Evolutionary conservation across 2,797 vertebrate species (phyloP).

Genomic region (Siniperca obscura): DNA sequence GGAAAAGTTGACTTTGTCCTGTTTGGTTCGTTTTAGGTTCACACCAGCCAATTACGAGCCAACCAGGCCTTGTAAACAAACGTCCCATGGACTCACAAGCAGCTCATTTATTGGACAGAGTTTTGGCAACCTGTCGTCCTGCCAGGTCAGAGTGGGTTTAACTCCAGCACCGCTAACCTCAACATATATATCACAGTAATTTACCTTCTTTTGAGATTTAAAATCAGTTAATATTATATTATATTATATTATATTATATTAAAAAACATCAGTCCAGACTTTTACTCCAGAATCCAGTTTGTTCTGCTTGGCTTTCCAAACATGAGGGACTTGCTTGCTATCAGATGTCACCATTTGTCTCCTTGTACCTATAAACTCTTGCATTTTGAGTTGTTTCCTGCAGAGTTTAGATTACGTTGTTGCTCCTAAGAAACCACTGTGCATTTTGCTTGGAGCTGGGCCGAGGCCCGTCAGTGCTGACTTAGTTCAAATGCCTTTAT

Average conservation of each 20-base stretch:
- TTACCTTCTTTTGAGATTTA: constrained; percentile 6
- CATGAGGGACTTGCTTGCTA: not conserved
- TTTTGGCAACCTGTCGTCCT: not conserved
- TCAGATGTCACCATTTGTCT: not conserved
- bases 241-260: too few relatives aligned
- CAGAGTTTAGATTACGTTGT: not conserved
- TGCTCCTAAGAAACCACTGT: not conserved
- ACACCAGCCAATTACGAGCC: constrained; percentile 17
- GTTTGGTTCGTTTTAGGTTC: constrained; percentile 27
- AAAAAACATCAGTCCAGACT: not conserved
- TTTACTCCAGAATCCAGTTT: not conserved
- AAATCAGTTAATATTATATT: not conserved
- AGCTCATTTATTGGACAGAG: constrained; percentile 26
- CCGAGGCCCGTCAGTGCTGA: not conserved
- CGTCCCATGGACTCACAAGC: constrained; percentile 30
- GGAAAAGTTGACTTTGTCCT: constrained; percentile 52
- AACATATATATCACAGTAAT: not conserved
- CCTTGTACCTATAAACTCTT: not conserved
- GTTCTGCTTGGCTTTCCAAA: not conserved
- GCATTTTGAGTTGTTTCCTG: not conserved
- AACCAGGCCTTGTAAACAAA: constrained; percentile 34
- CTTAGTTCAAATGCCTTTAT: not conserved
- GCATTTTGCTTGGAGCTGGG: not conserved
- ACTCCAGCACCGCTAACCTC: not conserved
- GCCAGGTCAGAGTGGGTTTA: constrained; percentile 25